Evolutionary conservation across 1,140 invertebrate species (phyloP).

Genomic region (Papilio polytes): DNA sequence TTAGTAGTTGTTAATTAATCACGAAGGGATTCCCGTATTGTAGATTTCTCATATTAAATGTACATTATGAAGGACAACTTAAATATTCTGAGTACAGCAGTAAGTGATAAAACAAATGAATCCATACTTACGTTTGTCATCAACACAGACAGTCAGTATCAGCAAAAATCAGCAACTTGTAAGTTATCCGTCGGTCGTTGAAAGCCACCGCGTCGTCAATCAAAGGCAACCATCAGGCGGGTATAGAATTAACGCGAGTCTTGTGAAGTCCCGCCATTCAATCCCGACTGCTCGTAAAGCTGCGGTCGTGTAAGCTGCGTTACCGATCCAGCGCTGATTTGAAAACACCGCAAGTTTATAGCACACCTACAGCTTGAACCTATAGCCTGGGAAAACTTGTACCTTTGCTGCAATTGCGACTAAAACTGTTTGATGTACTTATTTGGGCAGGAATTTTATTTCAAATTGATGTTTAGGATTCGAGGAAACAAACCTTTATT

Average conservation of each 20-base stretch:
- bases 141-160: neutral
- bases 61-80: no score
- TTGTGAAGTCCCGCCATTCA: slow-evolving; percentile 60
- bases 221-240: slow-evolving; percentile 35
- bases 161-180: neutral
- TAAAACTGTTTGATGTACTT: neutral
- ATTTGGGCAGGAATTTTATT: neutral
- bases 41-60: no score
- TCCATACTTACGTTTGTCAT: neutral
- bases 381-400: slow-evolving; percentile 23
- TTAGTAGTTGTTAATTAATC: no score
- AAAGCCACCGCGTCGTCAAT: slow-evolving; percentile 25
- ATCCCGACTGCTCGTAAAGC: slow-evolving; percentile 66
- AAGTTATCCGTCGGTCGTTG: neutral
- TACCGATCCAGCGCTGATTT: slow-evolving; percentile 62
- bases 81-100: no score
- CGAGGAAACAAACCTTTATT: no score
- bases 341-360: slow-evolving; percentile 64
- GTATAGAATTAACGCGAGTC: slow-evolving; percentile 41
- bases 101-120: no score
- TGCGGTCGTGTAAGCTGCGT: slow-evolving; percentile 52
- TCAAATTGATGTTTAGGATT: no score
- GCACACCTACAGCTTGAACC: slow-evolving; percentile 11
- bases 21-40: no score
- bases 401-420: neutral